Conservation (phyloP, 2,113 vertebrate genomes). For the Thalassarche chlororhynchos region DNA sequence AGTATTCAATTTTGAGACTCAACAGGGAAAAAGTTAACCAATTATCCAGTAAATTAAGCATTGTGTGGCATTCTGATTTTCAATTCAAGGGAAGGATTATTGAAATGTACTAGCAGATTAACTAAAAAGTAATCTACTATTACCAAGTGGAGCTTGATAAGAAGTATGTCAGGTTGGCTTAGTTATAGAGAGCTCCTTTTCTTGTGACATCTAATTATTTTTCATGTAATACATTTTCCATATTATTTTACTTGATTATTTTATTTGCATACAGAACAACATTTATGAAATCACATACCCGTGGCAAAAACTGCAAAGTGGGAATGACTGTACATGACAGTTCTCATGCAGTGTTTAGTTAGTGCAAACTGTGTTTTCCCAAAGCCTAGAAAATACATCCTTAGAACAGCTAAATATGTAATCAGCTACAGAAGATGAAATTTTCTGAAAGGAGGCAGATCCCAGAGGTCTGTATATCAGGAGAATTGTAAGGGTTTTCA, state of each 20-base stretch:
- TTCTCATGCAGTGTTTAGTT: not conserved
- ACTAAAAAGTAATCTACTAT: not conserved
- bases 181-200: not conserved
- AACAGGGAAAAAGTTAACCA: not conserved
- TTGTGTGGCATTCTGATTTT: not conserved
- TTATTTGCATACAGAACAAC: not conserved
- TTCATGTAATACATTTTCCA: not conserved
- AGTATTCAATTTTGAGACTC: not conserved
- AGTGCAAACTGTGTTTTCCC: not conserved
- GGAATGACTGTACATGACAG: not conserved
- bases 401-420: not conserved
- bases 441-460: not conserved
- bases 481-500: not conserved
- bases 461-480: not conserved
- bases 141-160: not conserved
- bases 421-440: not conserved
- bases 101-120: not conserved
- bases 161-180: not conserved
- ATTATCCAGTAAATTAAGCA: not conserved
- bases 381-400: not conserved
- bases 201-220: not conserved
- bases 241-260: not conserved
- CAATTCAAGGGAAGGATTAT: not conserved
- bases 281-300: not conserved
- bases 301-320: not conserved